Evolutionary conservation across 2,797 vertebrate species (phyloP).

Genomic region (Phaenicophaeus curvirostris): DNA sequence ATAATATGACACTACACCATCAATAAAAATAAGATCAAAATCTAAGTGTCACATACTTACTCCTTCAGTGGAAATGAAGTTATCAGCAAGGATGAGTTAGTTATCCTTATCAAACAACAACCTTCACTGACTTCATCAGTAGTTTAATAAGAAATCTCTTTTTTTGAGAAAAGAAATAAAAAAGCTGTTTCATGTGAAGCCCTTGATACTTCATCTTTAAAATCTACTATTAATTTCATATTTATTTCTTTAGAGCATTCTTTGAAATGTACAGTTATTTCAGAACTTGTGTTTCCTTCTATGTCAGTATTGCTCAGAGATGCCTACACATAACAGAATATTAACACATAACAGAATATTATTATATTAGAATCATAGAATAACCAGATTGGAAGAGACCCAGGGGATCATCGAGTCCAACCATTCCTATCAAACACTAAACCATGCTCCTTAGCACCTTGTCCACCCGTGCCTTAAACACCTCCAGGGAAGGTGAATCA

Average conservation of each 20-base stretch:
- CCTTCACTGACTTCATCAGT: not conserved
- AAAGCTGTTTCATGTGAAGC: not conserved
- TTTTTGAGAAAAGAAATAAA: not conserved
- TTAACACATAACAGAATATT: not conserved
- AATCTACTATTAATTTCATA: not conserved
- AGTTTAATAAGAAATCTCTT: not conserved
- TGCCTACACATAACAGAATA: not conserved
- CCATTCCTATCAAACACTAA: too few relatives aligned
- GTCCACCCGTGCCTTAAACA: too few relatives aligned
- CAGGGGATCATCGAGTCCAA: too few relatives aligned
- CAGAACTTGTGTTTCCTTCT: not conserved
- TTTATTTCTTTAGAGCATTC: not conserved
- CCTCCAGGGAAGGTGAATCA: too few relatives aligned
- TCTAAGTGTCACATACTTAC: not conserved
- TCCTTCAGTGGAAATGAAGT: slow-evolving; percentile 9
- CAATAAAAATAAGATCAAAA: not conserved
- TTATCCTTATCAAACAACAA: not conserved
- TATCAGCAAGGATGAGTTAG: not conserved
- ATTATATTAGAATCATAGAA: too few relatives aligned
- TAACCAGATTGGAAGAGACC: too few relatives aligned
- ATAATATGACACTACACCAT: not conserved
- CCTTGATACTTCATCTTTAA: not conserved
- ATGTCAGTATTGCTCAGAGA: not conserved
- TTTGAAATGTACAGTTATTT: not conserved
- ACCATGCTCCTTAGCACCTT: too few relatives aligned